Percentiles rank a stretch among this genome's conserved stretches.
phyloP scores from a whole-genome alignment of 2,888 invertebrate species.

The Lydus trimaculatus region DNA sequence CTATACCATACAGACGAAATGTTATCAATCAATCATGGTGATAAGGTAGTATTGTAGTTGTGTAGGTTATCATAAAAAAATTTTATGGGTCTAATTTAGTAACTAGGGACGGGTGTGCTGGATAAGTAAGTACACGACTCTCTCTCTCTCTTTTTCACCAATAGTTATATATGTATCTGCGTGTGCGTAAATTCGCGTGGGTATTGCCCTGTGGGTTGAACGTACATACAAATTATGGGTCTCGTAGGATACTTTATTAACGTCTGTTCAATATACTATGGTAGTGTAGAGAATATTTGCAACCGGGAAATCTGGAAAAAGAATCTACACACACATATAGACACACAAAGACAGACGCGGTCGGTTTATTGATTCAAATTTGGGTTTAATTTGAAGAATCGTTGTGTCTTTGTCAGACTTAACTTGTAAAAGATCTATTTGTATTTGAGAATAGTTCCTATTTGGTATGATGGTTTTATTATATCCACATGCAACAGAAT shows the following conservation, averaged over 20 bases:
- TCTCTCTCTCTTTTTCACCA: no score
- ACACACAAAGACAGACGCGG: no score
- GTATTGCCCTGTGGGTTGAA: slow-evolving; percentile 24
- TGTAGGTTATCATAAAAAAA: neutral
- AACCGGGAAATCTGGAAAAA: neutral
- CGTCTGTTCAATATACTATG: slow-evolving; percentile 14
- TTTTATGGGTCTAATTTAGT: neutral
- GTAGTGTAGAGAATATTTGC: neutral
- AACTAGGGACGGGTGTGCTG: neutral
- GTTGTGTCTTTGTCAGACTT: neutral
- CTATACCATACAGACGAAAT: neutral
- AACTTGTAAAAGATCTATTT: neutral
- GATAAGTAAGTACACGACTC: neutral
- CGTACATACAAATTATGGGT: slow-evolving; percentile 27
- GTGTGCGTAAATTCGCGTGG: slow-evolving; percentile 32
- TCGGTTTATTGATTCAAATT: neutral
- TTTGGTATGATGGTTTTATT: neutral
- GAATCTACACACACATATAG: no score
- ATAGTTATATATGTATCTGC: slow-evolving; percentile 26
- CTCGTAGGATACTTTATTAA: slow-evolving; percentile 24
- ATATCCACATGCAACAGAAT: neutral
- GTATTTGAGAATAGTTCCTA: neutral
- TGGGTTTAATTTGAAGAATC: neutral
- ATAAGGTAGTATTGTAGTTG: neutral
- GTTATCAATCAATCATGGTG: neutral